phyloP scores from a whole-genome alignment of 1,140 invertebrate species.

The Samia ricini region DNA sequence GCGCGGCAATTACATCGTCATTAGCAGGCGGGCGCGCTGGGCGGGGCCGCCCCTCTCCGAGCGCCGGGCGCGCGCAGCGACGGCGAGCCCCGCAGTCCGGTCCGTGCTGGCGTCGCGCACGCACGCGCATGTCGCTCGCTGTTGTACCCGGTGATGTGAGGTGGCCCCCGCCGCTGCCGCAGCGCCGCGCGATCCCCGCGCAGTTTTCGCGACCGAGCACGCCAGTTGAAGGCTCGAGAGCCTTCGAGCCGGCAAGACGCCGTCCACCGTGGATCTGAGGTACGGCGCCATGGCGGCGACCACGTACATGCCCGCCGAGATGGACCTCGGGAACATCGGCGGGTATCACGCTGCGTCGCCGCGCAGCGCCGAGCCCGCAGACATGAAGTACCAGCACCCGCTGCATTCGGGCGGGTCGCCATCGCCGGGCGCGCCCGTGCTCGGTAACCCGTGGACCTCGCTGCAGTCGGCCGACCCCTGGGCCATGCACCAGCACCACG shows the following conservation, averaged over 20 bases:
- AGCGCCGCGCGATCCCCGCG: slow-evolving; percentile 76
- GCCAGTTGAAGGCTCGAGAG: slow-evolving; percentile 77
- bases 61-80: slow-evolving; percentile 46
- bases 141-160: slow-evolving; percentile 66
- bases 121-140: slow-evolving; percentile 76
- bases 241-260: slow-evolving; percentile 81
- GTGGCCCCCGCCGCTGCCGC: slow-evolving; percentile 74
- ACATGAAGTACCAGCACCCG: slow-evolving; percentile 96
- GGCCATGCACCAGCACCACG: slow-evolving; percentile 86
- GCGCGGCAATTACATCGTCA: slow-evolving; percentile 54
- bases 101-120: slow-evolving; percentile 71
- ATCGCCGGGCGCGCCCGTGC: slow-evolving; percentile 83
- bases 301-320: slow-evolving; percentile 90
- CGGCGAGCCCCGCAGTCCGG: slow-evolving; percentile 61
- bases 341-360: slow-evolving; percentile 88
- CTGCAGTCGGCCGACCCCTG: slow-evolving; percentile 89
- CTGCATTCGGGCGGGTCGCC: slow-evolving; percentile 84
- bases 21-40: slow-evolving; percentile 49
- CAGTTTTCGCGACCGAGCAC: slow-evolving; percentile 60
- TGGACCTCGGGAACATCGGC: slow-evolving; percentile 87
- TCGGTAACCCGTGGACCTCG: slow-evolving; percentile 91
- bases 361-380: slow-evolving; percentile 87
- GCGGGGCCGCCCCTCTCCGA: slow-evolving; percentile 54
- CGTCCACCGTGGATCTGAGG: slow-evolving; percentile 79
- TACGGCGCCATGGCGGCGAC: slow-evolving; percentile 87